Evolutionary conservation across 2,888 invertebrate species (phyloP).

Genomic region (Pycnomerus fuliginosus): DNA sequence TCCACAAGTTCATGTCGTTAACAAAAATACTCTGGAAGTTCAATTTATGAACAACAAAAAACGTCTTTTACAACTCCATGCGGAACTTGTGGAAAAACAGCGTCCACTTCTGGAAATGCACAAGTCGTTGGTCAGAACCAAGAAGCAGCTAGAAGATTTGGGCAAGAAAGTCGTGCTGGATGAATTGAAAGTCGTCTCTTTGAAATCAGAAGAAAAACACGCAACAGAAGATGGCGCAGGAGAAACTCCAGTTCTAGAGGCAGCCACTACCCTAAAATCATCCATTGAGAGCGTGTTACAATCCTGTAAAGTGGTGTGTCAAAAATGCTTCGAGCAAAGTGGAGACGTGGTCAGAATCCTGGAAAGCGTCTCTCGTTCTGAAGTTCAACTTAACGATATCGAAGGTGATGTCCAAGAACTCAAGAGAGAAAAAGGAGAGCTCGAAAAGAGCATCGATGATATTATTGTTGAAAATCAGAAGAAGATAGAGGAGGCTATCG

Average conservation of each 20-base stretch:
- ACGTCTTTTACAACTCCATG: constrained; percentile 39
- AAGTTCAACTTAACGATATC: constrained; percentile 35
- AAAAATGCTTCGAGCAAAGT: constrained; percentile 40
- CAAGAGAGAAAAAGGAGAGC: constrained; percentile 15
- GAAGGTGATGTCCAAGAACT: constrained; percentile 36
- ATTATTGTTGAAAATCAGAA: constrained; percentile 37
- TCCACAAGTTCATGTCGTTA: constrained; percentile 8
- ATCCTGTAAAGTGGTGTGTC: constrained; percentile 42
- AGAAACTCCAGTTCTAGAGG: constrained; percentile 28
- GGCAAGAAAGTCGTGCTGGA: constrained; percentile 44
- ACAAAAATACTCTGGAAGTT: constrained; percentile 43
- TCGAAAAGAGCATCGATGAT: constrained; percentile 39
- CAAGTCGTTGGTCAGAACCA: constrained; percentile 42
- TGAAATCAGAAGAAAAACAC: constrained; percentile 9
- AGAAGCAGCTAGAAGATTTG: constrained; percentile 44
- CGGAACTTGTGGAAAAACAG: constrained; percentile 45
- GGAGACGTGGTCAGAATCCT: constrained; percentile 40
- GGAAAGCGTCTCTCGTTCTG: constrained; percentile 37
- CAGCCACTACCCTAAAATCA: constrained; percentile 38
- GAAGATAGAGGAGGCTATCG: constrained; percentile 38
- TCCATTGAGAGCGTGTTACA: constrained; percentile 45
- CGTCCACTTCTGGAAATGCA: constrained; percentile 46
- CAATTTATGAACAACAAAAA: constrained; percentile 48
- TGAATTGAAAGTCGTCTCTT: constrained; percentile 36
- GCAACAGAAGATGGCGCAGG: constrained; percentile 8